Evolutionary conservation across 2,113 vertebrate species (phyloP).

Genomic region (Oxygymnocypris stewartii): DNA sequence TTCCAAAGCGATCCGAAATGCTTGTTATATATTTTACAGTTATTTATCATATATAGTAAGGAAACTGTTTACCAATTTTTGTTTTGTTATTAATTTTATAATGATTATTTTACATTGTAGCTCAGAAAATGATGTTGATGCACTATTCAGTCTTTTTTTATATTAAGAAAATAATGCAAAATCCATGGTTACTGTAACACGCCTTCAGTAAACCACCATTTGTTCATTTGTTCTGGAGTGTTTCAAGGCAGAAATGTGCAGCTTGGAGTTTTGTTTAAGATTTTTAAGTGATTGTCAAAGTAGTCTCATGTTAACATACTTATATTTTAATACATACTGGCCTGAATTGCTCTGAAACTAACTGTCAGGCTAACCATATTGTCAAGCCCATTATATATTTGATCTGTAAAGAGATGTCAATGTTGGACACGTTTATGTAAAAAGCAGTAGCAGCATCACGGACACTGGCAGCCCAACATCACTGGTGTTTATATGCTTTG

Average conservation of each 20-base stretch:
- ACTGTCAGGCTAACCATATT: not conserved
- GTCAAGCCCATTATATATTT: slow-evolving; percentile 1
- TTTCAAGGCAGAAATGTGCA: not conserved
- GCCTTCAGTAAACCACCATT: not conserved
- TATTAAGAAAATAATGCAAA: not conserved
- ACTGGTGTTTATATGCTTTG: slow-evolving; percentile 48
- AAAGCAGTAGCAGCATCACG: not conserved
- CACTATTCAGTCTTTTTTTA: not conserved
- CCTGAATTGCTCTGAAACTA: not conserved
- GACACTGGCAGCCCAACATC: not conserved
- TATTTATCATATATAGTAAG: no score
- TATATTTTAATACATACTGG: not conserved
- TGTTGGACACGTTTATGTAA: not conserved
- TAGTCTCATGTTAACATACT: not conserved
- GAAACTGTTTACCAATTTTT: no score
- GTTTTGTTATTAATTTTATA: not conserved
- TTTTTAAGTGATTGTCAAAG: not conserved
- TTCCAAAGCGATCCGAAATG: no score
- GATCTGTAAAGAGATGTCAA: not conserved
- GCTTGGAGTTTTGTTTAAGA: not conserved
- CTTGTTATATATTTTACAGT: no score
- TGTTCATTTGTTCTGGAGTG: not conserved
- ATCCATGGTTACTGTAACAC: not conserved
- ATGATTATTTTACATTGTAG: not conserved
- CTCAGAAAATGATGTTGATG: not conserved